Evolutionary conservation across 2,888 invertebrate species (phyloP), one percentile per base, ranked within the genome.

Genomic region (Lingula anatina): DNA sequence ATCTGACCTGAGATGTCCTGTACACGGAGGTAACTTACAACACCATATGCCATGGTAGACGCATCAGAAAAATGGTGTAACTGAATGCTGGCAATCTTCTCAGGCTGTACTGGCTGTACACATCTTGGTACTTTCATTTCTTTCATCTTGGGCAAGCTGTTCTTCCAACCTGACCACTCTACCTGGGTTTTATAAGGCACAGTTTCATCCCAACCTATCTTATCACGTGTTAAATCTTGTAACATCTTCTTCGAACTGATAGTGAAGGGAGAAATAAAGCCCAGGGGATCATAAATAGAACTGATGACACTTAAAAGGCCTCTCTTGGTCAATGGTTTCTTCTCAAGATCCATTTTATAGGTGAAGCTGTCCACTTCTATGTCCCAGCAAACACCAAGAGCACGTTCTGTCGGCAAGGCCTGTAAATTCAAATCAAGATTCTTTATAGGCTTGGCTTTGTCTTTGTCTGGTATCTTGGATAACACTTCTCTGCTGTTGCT

Each of bases 21-120:
- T 7, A 35, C 9, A 12, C 49, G 46, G 5, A 49, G 12, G 27
- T 49, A 49, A 7, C 36, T 18, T 28, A 47, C 49, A 24, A 27
- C 25, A 12, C 49, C 37, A 9, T 25, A 47, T 3, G 9, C 49
- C 15, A 7, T 20, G 24, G 21, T 15, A n/a, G 49, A 49, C 15
- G 35, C 45, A 27, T 49, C 49, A 9, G 46, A 18, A 28, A 49
- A 49, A 21, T 37, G 45, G 26, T 46, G 49, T 2, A 49, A 38
- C 24, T 47, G 25, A 18, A 15, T 25, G 2, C 12, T 15, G 15
- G 24, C 35, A 18, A 41, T 21, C 3, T 48, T 23, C n/a, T 31
- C 28, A 24, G 26, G 36, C 3, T 15, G 20, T 4, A 2, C 15
- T 2, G 50, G 38, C 21, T 47, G 46, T n/a, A 49, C 26, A 26